phyloP scores from a whole-genome alignment of 2,113 vertebrate genomes.

The Tachuris rubrigastra region DNA sequence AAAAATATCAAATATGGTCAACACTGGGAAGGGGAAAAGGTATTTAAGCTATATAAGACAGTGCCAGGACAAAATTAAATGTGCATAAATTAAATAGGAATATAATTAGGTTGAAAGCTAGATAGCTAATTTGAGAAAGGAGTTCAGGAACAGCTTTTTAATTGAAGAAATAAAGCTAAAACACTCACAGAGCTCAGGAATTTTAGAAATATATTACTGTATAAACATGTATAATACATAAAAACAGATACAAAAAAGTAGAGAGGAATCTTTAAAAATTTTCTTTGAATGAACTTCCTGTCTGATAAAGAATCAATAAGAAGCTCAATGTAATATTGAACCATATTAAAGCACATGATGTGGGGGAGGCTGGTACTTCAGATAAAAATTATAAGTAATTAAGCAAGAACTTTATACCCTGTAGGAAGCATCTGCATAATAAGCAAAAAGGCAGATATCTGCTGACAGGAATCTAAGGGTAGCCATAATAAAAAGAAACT shows the following conservation, averaged over 20 bases:
- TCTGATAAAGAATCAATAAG: background rate
- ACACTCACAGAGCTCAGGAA: background rate
- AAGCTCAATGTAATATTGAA: background rate
- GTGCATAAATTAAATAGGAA: background rate
- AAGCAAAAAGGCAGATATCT: conserved; percentile 24
- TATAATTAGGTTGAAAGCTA: background rate
- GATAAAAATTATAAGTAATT: background rate
- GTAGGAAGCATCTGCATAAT: background rate
- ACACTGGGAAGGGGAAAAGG: background rate
- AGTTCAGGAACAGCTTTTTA: background rate
- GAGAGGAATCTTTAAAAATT: background rate
- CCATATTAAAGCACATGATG: background rate
- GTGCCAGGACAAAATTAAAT: background rate
- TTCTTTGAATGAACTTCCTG: background rate
- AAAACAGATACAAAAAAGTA: background rate
- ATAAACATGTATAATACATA: background rate
- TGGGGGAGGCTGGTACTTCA: background rate
- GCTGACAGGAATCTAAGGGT: conserved; percentile 50
- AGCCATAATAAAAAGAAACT: conserved; percentile 69
- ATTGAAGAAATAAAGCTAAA: background rate
- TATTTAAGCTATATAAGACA: background rate
- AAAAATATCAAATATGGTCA: background rate
- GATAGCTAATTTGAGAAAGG: background rate
- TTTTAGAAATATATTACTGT: background rate
- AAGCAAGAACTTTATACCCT: background rate